Evolutionary conservation across 2,888 invertebrate genomes (phyloP).

Genomic region (Antheraea yamamai): DNA sequence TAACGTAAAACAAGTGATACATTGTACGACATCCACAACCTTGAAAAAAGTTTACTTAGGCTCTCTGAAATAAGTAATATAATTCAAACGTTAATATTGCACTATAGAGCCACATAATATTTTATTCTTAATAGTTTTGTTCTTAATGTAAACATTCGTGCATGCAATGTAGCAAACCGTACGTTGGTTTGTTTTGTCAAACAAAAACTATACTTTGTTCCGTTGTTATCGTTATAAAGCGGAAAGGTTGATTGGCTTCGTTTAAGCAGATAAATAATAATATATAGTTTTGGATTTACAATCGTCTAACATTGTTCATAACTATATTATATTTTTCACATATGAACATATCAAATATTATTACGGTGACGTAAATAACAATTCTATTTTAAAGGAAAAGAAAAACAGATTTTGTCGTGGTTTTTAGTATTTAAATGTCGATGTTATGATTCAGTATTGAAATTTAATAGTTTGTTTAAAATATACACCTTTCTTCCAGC

Average conservation of each 20-base stretch:
- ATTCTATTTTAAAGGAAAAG: not conserved
- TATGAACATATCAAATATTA: not conserved
- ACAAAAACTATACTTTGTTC: not conserved
- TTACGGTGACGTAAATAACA: not conserved
- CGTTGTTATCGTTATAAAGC: not conserved
- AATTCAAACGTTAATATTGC: not conserved
- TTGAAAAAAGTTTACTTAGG: not conserved
- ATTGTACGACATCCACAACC: conserved; percentile 1
- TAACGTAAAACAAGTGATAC: conserved; percentile 8
- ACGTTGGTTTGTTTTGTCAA: not conserved
- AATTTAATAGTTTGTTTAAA: too few species aligned
- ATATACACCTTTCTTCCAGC: too few species aligned
- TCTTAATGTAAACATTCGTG: not conserved
- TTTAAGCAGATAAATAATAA: not conserved
- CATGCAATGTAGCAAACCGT: not conserved
- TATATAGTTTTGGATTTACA: not conserved
- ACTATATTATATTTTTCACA: not conserved
- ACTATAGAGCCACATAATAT: not conserved
- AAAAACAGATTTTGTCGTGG: not conserved
- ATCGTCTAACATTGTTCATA: not conserved
- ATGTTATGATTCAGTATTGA: too few species aligned
- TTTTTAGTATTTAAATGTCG: too few species aligned
- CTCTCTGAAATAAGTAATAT: not conserved
- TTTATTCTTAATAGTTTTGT: not conserved
- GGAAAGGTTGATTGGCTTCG: not conserved